Percentiles rank a stretch among this genome's conserved stretches.
phyloP scores from a whole-genome alignment of 2,888 invertebrate genomes.

The Linnaemya vulpina region DNA sequence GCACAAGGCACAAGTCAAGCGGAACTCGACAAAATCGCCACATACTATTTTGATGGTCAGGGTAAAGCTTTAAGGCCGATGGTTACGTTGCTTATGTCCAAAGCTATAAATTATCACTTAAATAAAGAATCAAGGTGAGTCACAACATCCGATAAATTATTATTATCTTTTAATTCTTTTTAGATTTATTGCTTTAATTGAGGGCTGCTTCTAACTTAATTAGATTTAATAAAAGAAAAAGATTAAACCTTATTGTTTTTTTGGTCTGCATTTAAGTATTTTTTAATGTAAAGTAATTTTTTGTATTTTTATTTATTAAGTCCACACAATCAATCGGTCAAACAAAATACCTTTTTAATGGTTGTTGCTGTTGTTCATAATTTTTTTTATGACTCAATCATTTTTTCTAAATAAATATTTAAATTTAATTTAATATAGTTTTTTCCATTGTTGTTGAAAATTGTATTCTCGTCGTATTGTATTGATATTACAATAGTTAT shows the following conservation, averaged over 20 bases:
- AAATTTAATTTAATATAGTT: conserved; percentile 45
- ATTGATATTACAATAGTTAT: conserved; percentile 29
- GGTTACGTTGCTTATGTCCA: conserved; percentile 96
- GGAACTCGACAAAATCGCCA: conserved; percentile 94
- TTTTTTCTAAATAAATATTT: conserved; percentile 47
- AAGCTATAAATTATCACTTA: conserved; percentile 95
- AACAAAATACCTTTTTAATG: conserved; percentile 4
- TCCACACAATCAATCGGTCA: conserved; percentile 31
- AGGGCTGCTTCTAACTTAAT: neutral
- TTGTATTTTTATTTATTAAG: conserved; percentile 11
- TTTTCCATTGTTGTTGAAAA: conserved; percentile 2
- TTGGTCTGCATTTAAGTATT: neutral
- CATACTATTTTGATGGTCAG: conserved; percentile 99
- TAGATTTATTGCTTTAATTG: neutral
- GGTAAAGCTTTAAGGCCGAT: conserved; percentile 98
- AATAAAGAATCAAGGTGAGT: conserved; percentile 91
- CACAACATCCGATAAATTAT: neutral
- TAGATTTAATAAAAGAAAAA: neutral
- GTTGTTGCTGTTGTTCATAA: neutral
- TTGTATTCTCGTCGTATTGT: conserved; percentile 15
- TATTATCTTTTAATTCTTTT: neutral
- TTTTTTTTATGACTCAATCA: conserved; percentile 24
- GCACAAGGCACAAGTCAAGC: conserved; percentile 90
- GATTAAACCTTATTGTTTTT: neutral
- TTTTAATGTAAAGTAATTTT: neutral